A percentile compares a stretch with the other conserved stretches of the same genome.
phyloP scores from a whole-genome alignment of 1,140 invertebrate species.

The Drosophila paulistorum region DNA sequence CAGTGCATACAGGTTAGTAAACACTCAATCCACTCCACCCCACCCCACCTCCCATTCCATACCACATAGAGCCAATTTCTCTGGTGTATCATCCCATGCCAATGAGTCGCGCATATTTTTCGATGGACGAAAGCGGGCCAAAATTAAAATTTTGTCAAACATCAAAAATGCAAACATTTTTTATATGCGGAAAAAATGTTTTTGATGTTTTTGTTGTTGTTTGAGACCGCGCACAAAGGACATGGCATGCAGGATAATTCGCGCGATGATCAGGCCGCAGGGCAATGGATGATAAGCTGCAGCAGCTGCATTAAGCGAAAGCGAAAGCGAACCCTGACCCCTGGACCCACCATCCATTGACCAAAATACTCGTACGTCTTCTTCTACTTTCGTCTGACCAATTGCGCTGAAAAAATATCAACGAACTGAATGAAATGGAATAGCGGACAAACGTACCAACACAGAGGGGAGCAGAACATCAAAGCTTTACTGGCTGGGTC shows the following conservation, averaged over 20 bases:
- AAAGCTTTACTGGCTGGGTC: conserved; percentile 41
- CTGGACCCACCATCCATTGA: background rate
- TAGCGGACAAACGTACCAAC: background rate
- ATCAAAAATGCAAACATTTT: conserved; percentile 38
- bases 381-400: conserved; percentile 11
- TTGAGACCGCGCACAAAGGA: conserved; percentile 30
- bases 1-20: conserved; percentile 92
- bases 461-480: conserved; percentile 28
- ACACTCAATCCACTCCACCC: background rate
- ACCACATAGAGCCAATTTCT: background rate
- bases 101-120: conserved; percentile 44
- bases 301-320: conserved; percentile 48
- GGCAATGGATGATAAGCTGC: conserved; percentile 68
- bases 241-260: conserved; percentile 47
- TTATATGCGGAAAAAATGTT: conserved; percentile 61
- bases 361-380: background rate
- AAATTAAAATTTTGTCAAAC: conserved; percentile 58
- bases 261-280: conserved; percentile 60
- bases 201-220: conserved; percentile 72
- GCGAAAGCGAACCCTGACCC: background rate
- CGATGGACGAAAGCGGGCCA: conserved; percentile 20
- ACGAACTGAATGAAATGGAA: background rate
- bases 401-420: conserved; percentile 7
- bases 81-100: too few species aligned
- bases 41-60: too few species aligned